Conservation (phyloP, 1,140 invertebrate species). For the Ephestia elutella region DNA sequence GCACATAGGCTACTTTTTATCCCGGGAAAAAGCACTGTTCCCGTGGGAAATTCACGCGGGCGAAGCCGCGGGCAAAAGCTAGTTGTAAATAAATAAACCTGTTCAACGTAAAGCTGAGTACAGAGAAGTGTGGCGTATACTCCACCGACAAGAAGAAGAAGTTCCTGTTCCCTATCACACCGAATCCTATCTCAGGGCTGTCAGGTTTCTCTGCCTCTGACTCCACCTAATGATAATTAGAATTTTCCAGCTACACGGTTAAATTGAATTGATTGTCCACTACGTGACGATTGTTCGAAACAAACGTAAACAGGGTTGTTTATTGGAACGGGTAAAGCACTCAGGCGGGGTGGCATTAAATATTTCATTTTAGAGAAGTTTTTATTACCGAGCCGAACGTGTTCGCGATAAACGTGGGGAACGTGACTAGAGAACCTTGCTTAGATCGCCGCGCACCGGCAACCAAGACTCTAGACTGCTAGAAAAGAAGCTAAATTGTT, state of each 20-base stretch:
- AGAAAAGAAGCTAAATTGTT: neutral
- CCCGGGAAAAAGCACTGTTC: too few relatives aligned
- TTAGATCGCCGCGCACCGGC: slow-evolving; percentile 34
- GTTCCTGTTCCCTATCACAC: too few relatives aligned
- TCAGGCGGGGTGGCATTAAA: slow-evolving; percentile 51
- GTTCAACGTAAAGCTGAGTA: too few relatives aligned
- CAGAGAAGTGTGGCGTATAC: too few relatives aligned
- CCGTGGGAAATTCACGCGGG: too few relatives aligned
- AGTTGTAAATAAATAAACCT: too few relatives aligned
- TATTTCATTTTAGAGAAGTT: slow-evolving; percentile 73
- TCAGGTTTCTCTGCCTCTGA: too few relatives aligned
- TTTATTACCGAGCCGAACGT: slow-evolving; percentile 65
- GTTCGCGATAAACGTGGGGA: slow-evolving; percentile 57
- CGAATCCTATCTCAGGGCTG: too few relatives aligned
- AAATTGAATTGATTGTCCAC: neutral
- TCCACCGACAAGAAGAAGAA: too few relatives aligned
- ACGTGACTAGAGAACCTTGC: slow-evolving; percentile 59
- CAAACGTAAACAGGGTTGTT: slow-evolving; percentile 8
- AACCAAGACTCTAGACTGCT: neutral
- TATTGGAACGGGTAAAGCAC: slow-evolving; percentile 8
- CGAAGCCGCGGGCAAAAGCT: too few relatives aligned
- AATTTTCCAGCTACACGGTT: neutral
- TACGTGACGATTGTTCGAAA: neutral
- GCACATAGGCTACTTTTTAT: too few relatives aligned
- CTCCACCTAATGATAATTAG: too few relatives aligned